Evolutionary conservation across 92 coral and sea anemone species (phyloP), one percentile per base, ranked within the genome.

Genomic region (Umimayanthus kanabou): DNA sequence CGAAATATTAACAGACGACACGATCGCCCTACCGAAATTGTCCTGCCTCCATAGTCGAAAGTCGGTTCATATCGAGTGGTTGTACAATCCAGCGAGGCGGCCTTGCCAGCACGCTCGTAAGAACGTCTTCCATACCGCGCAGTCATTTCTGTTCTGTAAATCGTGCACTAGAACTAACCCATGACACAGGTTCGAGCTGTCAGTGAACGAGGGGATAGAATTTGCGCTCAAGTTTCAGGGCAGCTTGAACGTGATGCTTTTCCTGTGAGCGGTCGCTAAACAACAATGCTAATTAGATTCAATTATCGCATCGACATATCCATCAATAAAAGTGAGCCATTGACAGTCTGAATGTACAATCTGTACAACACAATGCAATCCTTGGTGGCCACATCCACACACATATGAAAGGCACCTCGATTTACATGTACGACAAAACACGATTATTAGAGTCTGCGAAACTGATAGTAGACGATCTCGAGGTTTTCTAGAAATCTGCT

Each of bases 101-200:
- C 26, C 40, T 80, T 80, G 13, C 71, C 45, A 3, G 61, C 5
- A 0, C 87, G 87, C 14, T 83, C 87, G 77, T 83, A 83, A 20
- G 64, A 29, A 42, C 87, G 87, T 50, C 87, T 83, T 28, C 79
- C 87, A 83, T 42, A 83, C n/a, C 87, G 87, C n/a, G 87, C 77
- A 69, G 87, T 26, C 69, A 47, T 70, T 47, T 83, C 78, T 39
- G 40, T 26, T 81, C 39, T 66, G 58, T 25, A 11, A 53, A 43
- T 39, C 65, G 10, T 26, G 7, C 65, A 11, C 29, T 45, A 47
- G 37, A 47, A 47, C 43, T 83, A 83, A 30, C 78, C 78, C 86
- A 82, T 69, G 77, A 69, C 77, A 20, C 58, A 2, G 67, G 33
- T 15, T 50, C 78, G 28, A 16, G 65, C 40, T 33, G 39, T 9